Evolutionary conservation across 2,888 invertebrate genomes (phyloP).

Genomic region (Papilio gigon): DNA sequence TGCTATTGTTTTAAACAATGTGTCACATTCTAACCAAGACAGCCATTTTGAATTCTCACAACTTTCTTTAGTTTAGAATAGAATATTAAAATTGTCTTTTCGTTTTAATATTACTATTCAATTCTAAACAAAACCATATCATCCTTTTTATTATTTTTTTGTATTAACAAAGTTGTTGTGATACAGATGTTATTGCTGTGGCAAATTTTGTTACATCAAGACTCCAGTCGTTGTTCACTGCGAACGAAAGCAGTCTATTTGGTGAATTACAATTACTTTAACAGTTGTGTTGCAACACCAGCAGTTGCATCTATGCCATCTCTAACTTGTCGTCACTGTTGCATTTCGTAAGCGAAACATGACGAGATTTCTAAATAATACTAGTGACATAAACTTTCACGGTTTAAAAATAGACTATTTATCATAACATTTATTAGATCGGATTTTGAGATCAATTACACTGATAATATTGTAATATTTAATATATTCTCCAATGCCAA

Average conservation of each 20-base stretch:
- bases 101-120: not conserved
- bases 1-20: not conserved
- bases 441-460: not conserved
- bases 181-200: too few species aligned
- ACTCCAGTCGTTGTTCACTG: too few species aligned
- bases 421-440: not conserved
- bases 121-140: not conserved
- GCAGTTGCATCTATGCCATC: slow-evolving; percentile 30
- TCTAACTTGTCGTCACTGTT: slow-evolving; percentile 18
- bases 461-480: not conserved
- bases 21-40: not conserved
- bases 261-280: slow-evolving; percentile 21
- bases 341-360: slow-evolving; percentile 33
- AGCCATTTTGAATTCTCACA: not conserved
- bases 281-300: slow-evolving; percentile 24
- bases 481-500: not conserved
- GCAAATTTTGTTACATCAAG: too few species aligned
- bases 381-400: slow-evolving; percentile 44
- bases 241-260: not conserved
- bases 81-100: not conserved
- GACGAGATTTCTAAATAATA: slow-evolving; percentile 34
- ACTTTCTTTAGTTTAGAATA: not conserved
- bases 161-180: too few species aligned
- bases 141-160: not conserved
- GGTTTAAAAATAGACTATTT: not conserved